Evolutionary conservation across 2,797 vertebrate genomes (phyloP), one percentile per base, ranked within the genome.

Genomic region (Helostoma temminkii): DNA sequence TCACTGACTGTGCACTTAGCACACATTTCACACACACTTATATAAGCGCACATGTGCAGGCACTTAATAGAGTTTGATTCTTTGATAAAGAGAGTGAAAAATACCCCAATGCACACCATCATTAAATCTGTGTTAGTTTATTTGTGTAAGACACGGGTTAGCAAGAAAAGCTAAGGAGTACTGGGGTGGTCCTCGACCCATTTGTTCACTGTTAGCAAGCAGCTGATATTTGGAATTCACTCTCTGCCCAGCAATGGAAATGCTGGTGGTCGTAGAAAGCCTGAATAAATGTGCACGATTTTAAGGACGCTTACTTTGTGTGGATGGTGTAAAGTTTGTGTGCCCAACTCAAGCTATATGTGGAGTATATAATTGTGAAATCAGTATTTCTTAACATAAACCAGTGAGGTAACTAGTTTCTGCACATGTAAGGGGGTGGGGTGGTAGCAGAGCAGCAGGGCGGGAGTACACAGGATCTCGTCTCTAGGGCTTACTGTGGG

Each of bases 51-150:
- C 24, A 69, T 80, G 61, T 71, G 65, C 54, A 70, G 42, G 10
- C 47, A 21, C 46, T 64, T 46, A 25, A n/a, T 39, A 58, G 68
- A 30, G 50, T 87, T 85, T 89, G 78, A 90, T 89, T 84, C 76
- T 68, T 71, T 70, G 76, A 83, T 85, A 85, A 81, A 88, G 74
- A 32, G 71, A 65, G 69, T 30, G 75, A 74, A 84, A 89, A 80
- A 57, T 81, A 93, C 87, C 88, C 84, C 14, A 57, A 91, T 83
- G 60, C 78, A 71, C 30, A 7, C 81, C 83, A 67, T 91, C 91
- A 90, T 91, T 88, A 90, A 90, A 92, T 88, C 88, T 68, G 73
- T 70, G 77, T 67, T 30, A 62, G 88, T 93, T 93, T 94, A 91
- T 94, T 94, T 94, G 81, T 89, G 52, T 86, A 90, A 91, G 89